Evolutionary conservation across 2,888 invertebrate genomes (phyloP), one percentile per base, ranked within the genome.

Genomic region (Limenitis arthemis): DNA sequence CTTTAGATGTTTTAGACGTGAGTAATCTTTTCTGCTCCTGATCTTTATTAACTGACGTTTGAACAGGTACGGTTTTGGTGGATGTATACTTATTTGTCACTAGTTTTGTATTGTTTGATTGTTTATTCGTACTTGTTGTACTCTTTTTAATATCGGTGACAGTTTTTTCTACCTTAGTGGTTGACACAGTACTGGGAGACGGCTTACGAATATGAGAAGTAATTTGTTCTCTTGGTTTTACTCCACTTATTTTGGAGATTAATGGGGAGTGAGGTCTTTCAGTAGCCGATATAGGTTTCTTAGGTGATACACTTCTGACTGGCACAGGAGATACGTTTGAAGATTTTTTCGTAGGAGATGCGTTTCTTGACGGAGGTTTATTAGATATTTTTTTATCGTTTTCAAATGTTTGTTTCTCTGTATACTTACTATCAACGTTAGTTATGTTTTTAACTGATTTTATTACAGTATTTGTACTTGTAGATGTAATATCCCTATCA

Each of bases 251-350:
- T 61, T 73, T 81, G n/a, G 68, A 58, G n/a, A 72, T 65, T 59
- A 77, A 79, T 8, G 83, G 83, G 6, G 83, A 84, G 37, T 75
- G 77, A 5, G 84, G 75, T 9, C 78, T 69, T 38, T 80, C 82
- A 42, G 51, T 60, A 4, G 71, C 63, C 6, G 70, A 64, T 1
- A 72, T 37, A 6, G 72, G 65, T 65, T 85, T 86, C 60, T 77
- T 79, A 2, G 85, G 83, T 1, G 85, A 83, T 52, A 72, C 69
- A 52, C 81, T 80, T 59, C 84, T 75, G 6, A 70, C 61, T 30
- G 69, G 65, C 20, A 77, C 75, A 20, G 69, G 61, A 36, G 54
- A 66, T 6, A 73, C 69, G 11, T 54, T 51, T 53, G 72, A 71
- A 48, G 61, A 56, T 59, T 72, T 83, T 58, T 86, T 86, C 5